phyloP scores from a whole-genome alignment of 1,140 invertebrate species.

The Drosophila guanche region DNA sequence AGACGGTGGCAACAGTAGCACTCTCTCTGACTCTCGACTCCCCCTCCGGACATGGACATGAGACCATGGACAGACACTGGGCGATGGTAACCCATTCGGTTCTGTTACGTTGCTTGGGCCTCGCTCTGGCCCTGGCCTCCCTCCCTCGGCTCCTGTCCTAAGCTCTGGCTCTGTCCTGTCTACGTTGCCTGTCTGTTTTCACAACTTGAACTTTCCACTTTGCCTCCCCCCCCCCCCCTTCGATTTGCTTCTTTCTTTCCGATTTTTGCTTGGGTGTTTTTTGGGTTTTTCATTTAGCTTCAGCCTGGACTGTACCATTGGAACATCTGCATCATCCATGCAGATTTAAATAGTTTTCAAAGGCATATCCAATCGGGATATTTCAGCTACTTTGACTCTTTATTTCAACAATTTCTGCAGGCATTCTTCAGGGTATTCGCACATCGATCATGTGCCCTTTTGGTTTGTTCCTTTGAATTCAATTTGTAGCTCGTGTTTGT shows the following conservation, averaged over 20 bases:
- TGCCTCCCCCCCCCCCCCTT: not conserved
- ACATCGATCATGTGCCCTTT: slow-evolving; percentile 6
- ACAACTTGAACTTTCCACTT: slow-evolving; percentile 49
- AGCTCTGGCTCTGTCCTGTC: slow-evolving; percentile 2
- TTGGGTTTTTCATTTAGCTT: no score
- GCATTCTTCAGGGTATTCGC: slow-evolving; percentile 27
- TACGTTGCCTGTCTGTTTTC: slow-evolving; percentile 22
- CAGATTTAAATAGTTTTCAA: no score
- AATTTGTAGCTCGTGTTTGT: slow-evolving; percentile 18
- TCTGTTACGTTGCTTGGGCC: slow-evolving; percentile 10
- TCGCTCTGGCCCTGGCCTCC: no score
- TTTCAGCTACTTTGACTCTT: no score
- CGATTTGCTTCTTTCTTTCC: not conserved
- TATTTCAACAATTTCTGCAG: not conserved
- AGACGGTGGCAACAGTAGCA: slow-evolving; percentile 28
- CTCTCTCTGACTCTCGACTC: not conserved
- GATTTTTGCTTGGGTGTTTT: not conserved
- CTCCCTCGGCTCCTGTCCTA: not conserved
- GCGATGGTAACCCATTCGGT: slow-evolving; percentile 25
- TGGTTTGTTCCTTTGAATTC: slow-evolving; percentile 8
- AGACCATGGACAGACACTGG: slow-evolving; percentile 25
- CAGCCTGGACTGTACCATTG: no score
- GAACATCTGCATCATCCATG: no score
- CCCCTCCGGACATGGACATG: not conserved
- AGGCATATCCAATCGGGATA: no score